Conservation (phyloP, 2,888 invertebrate genomes). For the Cyrtodaria siliqua region DNA sequence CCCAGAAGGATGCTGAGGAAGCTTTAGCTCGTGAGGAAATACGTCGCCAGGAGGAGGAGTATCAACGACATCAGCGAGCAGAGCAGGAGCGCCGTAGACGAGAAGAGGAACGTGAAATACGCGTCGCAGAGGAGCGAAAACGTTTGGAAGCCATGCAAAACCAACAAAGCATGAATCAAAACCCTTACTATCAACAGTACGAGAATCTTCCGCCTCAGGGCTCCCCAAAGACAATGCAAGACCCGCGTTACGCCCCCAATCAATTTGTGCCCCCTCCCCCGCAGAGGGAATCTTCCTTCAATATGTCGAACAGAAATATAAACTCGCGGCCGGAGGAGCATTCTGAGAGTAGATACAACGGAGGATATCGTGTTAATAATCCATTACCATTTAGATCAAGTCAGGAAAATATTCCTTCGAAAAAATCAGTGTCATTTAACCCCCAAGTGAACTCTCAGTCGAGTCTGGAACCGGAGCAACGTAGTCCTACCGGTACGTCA, state of each 20-base stretch:
- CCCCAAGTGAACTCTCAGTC: constrained; percentile 85
- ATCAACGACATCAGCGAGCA: constrained; percentile 70
- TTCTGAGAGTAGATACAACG: constrained; percentile 45
- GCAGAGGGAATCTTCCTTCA: constrained; percentile 94
- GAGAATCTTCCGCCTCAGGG: constrained; percentile 75
- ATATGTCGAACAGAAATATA: constrained; percentile 46
- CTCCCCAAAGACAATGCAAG: constrained; percentile 53
- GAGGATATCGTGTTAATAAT: constrained; percentile 50
- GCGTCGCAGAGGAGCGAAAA: constrained; percentile 74
- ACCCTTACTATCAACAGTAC: constrained; percentile 69
- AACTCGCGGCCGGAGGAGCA: constrained; percentile 34
- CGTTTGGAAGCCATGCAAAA: constrained; percentile 69
- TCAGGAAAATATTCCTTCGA: constrained; percentile 77
- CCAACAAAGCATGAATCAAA: constrained; percentile 52
- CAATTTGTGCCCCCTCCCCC: constrained; percentile 90
- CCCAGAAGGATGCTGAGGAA: constrained; percentile 87
- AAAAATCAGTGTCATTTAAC: constrained; percentile 86
- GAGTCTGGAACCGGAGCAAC: constrained; percentile 56
- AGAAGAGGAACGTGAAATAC: constrained; percentile 75
- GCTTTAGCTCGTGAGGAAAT: constrained; percentile 85
- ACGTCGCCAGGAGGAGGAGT: constrained; percentile 85
- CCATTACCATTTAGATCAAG: constrained; percentile 54
- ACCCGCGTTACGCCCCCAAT: constrained; percentile 43
- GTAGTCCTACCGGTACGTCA: constrained; percentile 64
- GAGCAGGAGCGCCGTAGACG: constrained; percentile 70